phyloP scores from a whole-genome alignment of 2,797 vertebrate genomes.

The Siniperca undulata region DNA sequence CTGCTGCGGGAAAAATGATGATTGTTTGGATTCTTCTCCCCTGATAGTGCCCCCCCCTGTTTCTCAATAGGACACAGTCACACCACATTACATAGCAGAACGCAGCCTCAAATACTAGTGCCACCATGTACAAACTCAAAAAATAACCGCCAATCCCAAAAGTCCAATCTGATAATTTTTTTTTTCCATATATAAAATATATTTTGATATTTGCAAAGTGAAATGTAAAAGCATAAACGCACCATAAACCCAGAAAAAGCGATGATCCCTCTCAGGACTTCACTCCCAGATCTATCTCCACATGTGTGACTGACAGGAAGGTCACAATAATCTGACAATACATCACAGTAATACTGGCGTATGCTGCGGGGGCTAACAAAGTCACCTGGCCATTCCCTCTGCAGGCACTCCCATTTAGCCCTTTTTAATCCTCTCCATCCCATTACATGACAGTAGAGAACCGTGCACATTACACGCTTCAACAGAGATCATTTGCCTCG shows the following conservation, averaged over 20 bases:
- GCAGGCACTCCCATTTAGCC: conserved; percentile 68
- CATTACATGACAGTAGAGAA: conserved; percentile 69
- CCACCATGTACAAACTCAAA: conserved; percentile 34
- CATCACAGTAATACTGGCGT: conserved; percentile 49
- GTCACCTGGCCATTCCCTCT: conserved; percentile 62
- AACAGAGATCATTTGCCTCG: conserved; percentile 68
- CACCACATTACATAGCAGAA: conserved; percentile 52
- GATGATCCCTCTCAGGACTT: conserved; percentile 15
- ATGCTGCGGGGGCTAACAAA: conserved; percentile 60
- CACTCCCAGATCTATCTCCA: conserved; percentile 34
- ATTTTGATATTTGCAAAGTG: conserved; percentile 29
- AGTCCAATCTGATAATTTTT: not conserved
- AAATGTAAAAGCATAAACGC: conserved; percentile 36
- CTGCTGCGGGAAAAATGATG: conserved; percentile 62
- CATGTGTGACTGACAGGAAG: conserved; percentile 66
- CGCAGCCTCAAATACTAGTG: conserved; percentile 27
- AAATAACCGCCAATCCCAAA: conserved; percentile 23
- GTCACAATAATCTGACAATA: conserved; percentile 67
- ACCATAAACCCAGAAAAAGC: conserved; percentile 6
- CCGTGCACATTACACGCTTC: conserved; percentile 67
- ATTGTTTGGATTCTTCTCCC: conserved; percentile 69
- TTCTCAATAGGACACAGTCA: conserved; percentile 58
- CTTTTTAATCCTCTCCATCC: conserved; percentile 74
- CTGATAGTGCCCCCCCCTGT: conserved; percentile 56
- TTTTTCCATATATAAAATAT: not conserved